Conservation (phyloP, 2,888 invertebrate genomes). For the Ornithoptera alexandrae region DNA sequence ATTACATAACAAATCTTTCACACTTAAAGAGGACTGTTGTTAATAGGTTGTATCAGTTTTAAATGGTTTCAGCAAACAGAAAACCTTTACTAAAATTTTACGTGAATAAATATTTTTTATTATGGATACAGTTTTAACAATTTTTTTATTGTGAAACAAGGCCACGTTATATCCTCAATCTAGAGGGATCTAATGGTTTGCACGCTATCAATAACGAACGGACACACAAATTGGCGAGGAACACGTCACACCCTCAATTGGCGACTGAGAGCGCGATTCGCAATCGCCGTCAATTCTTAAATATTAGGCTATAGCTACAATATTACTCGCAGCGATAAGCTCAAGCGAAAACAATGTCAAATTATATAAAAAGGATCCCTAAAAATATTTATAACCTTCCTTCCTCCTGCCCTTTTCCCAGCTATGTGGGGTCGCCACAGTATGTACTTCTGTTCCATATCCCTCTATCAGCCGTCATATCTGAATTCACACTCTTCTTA, state of each 20-base stretch:
- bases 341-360: background rate
- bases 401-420: too few relatives aligned
- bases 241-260: slow-evolving; percentile 54
- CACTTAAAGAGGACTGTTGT: background rate
- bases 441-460: too few relatives aligned
- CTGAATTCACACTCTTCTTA: too few relatives aligned
- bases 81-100: too few relatives aligned
- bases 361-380: background rate
- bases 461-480: too few relatives aligned
- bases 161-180: slow-evolving; percentile 6
- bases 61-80: background rate
- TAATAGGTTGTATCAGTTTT: background rate
- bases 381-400: too few relatives aligned
- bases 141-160: slow-evolving; percentile 21
- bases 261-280: slow-evolving; percentile 55
- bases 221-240: slow-evolving; percentile 37
- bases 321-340: background rate
- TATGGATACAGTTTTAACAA: background rate
- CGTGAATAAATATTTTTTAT: too few relatives aligned
- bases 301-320: slow-evolving; percentile 28
- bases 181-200: slow-evolving; percentile 11
- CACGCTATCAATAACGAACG: slow-evolving; percentile 32
- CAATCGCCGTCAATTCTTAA: slow-evolving; percentile 65
- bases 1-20: background rate
- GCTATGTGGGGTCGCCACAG: too few relatives aligned